These are phyloP conservation scores for Ranitomeya variabilis DNA, from an alignment of 2,113 vertebrate genomes.

Conservation along the genomic window DNA sequence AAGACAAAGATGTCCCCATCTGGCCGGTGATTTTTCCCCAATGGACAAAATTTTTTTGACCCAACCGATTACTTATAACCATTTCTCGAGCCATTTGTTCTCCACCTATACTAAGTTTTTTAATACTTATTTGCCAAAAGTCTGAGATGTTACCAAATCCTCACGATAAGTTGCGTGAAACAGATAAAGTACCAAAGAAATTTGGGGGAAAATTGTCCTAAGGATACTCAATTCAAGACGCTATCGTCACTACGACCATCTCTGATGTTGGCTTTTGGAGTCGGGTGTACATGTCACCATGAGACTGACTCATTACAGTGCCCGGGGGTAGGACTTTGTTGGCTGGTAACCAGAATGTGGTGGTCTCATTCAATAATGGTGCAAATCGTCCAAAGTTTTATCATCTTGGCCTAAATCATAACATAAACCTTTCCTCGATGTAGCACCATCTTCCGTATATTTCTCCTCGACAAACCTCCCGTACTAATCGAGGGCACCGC, in stretches of 20 bases:
- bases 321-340: neutral
- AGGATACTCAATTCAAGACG: neutral
- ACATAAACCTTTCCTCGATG: neutral
- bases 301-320: neutral
- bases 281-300: neutral
- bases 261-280: neutral
- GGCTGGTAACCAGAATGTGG: neutral
- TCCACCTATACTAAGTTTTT: neutral
- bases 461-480: neutral
- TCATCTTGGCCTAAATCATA: neutral
- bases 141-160: neutral
- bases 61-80: neutral
- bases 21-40: too few relatives aligned
- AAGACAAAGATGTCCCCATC: too few relatives aligned
- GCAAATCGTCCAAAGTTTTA: neutral
- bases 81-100: neutral
- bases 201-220: neutral
- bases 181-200: neutral
- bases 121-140: neutral
- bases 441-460: neutral
- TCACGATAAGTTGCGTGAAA: neutral
- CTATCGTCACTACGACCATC: neutral
- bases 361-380: neutral
- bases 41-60: neutral
- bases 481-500: neutral